Base-by-base conservation (phyloP, 2,888 invertebrate species). In the Zaprionus lineosus region DNA sequence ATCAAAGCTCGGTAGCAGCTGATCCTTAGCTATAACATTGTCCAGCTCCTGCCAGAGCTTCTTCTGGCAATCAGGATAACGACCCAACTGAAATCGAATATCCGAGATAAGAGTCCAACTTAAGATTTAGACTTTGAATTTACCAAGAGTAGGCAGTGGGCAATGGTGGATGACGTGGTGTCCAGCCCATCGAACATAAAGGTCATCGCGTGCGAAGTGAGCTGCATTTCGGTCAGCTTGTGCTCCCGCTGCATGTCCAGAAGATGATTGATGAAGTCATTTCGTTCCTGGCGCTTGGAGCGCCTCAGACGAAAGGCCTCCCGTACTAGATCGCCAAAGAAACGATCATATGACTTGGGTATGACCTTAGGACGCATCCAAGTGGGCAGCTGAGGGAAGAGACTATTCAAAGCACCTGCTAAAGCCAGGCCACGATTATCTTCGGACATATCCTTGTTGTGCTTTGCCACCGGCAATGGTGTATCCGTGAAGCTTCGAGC, bases 271-370 rank as follows among this genome's bases (percentile, higher is more conserved):
- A 89, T 73, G 36, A 89, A 88, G 64, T 90, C 90, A 8, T 78
- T 74, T 1, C 87, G 79, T 7, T 85, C 78, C 21, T 43, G 66
- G 1, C 51, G 79, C 19, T 69, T 44, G 2, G 8, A 11, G 3
- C 74, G 68, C 0, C 89, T 69, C 15, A 88, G 52, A 0, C 67
- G 50, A n/a, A 87, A 70, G 0, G 90, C 86, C 15, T 84, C 57
- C 0, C 37, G 14, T 58, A 88, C 78, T 0, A 89, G 51, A 0
- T 69, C 28, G 0, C 53, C 55, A 15, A 89, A 90, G 63, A 89
- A 89, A 0, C 59, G 16, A 14, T 87, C 97, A 86, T 98, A 98
- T 3, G 92, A 93, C 0, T 88, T 91, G 1, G 76, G 74, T 18
- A 90, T 83, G 11, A 89, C 69, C 44, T 84, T 87, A 1, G 73